phyloP scores from a whole-genome alignment of 2,797 vertebrate species.

The Notamacropus eugenii region DNA sequence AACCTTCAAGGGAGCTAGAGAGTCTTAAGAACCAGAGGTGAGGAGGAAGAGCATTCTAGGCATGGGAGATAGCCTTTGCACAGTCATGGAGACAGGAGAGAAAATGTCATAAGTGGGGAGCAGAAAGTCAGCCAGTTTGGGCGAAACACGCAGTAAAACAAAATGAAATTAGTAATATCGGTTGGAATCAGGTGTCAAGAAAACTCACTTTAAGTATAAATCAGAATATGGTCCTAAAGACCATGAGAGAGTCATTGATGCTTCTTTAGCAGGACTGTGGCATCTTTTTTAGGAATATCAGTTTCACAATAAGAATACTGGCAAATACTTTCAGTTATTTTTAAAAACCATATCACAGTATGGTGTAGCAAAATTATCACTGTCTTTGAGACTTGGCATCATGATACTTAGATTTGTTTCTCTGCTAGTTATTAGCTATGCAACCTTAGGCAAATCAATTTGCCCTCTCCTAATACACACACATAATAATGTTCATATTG shows the following conservation, averaged over 20 bases:
- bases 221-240: not conserved
- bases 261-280: not conserved
- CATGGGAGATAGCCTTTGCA: not conserved
- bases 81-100: not conserved
- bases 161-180: not conserved
- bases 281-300: not conserved
- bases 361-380: not conserved
- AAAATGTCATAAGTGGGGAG: not conserved
- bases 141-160: not conserved
- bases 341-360: not conserved
- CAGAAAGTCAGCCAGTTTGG: not conserved
- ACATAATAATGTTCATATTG: not conserved
- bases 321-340: not conserved
- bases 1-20: not conserved
- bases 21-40: not conserved
- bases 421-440: not conserved
- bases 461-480: not conserved
- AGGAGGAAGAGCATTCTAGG: not conserved
- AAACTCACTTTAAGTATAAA: not conserved
- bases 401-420: not conserved
- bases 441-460: not conserved
- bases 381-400: not conserved
- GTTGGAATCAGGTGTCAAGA: not conserved
- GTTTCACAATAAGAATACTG: constrained; percentile 1
- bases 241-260: not conserved